These are phyloP conservation scores for Thalassarche chlororhynchos DNA, from an alignment of 2,113 vertebrate species.

Conservation along the genomic window DNA sequence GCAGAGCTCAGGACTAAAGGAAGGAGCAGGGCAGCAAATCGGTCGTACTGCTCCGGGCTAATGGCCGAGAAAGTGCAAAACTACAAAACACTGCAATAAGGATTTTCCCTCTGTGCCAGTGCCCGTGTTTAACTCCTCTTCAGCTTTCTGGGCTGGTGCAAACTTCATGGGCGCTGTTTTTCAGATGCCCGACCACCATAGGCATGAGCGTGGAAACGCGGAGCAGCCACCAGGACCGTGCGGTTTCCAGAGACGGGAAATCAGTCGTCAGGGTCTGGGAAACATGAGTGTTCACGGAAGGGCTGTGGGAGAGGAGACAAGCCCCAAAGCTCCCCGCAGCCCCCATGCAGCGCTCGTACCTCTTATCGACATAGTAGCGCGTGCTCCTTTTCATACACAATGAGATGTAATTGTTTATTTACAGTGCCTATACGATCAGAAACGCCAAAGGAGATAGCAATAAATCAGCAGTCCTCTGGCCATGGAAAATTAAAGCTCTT, in stretches of 20 bases:
- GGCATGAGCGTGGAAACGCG: fast-evolving
- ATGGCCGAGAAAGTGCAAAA: fast-evolving
- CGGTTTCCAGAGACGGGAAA: no score
- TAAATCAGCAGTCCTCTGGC: neutral
- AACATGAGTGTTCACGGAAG: neutral
- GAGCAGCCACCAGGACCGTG: neutral
- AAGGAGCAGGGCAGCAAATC: neutral
- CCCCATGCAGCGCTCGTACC: fast-evolving
- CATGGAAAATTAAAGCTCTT: neutral
- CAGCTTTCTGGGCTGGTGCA: neutral
- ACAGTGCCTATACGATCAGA: neutral
- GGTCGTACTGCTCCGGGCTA: fast-evolving
- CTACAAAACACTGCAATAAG: fast-evolving
- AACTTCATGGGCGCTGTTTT: fast-evolving
- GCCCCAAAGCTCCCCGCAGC: neutral
- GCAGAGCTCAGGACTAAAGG: neutral
- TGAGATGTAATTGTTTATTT: neutral
- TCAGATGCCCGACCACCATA: fast-evolving
- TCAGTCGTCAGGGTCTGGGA: neutral
- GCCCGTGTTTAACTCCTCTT: fast-evolving
- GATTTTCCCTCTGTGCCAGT: neutral
- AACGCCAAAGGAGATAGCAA: fast-evolving
- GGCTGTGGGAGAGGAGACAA: neutral
- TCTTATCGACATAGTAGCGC: fast-evolving
- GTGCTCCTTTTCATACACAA: fast-evolving